Evolutionary conservation across 2,113 vertebrate genomes (phyloP), one percentile per base, ranked within the genome.

Genomic region (Halcyon malimbica): DNA sequence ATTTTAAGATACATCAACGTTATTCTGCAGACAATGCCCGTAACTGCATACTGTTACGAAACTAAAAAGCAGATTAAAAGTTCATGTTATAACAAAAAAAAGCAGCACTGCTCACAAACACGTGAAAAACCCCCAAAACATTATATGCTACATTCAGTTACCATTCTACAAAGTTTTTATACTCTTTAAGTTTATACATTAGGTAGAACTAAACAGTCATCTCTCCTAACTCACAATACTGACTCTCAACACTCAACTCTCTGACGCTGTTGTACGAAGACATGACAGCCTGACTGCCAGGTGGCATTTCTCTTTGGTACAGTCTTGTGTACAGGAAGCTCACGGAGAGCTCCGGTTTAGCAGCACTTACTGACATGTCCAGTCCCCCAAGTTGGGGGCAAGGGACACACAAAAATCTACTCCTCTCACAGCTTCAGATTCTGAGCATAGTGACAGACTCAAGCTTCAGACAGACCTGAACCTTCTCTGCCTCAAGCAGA

Each of bases 401-500:
- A 33, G 28, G 19, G 24, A 50, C 18, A 3, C 37, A 53, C 17
- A 11, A 0, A 65, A 73, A 39, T 18, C 18, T 19, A 11, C 20
- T 4, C 4, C 50, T 33, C 48, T 51, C 42, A 8, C 21, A 37
- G 25, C 17, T 57, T 42, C 54, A 4, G 0, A 5, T 24, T 26
- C 33, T 3, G 14, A 35, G 37, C 6, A 23, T 4, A 2, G 37
- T 5, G n/a, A 29, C 0, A 2, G 17, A 29, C 26, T 73, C 29
- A 26, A 33, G 23, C 17, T 50, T 16, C 50, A 6, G 2, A 13
- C 0, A 1, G 23, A 33, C 6, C 33, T 9, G 35, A 51, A 11
- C 5, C 5, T 69, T 3, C 41, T 11, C 41, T 10, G n/a, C 7
- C 11, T 44, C 18, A 4, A 75, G 33, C 26, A 37, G 18, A 37